Evolutionary conservation across 2,888 invertebrate species (phyloP), one percentile per base, ranked within the genome.

Genomic region (Ephialtes manifestator): DNA sequence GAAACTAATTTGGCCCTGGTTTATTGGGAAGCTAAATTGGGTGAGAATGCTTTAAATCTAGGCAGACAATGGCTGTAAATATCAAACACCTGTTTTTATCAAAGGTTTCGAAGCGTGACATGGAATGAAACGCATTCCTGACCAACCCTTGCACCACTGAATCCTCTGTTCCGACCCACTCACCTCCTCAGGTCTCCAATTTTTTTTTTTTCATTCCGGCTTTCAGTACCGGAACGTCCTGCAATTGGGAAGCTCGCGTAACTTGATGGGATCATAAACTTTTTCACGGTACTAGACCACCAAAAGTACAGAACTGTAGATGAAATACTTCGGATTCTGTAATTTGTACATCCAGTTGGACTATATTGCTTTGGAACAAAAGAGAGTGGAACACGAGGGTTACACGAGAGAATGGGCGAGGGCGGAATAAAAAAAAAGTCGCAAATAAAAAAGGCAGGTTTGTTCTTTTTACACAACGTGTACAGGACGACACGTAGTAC

Each of bases 181-280:
- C 0, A 18, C n/a, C 51, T 51, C 18, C 51, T 51, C 51, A 51
- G 18, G 5, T 18, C 18, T 51, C 18, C n/a, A n/a, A 51, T 15
- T n/a, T 51, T 51, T 24, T 15, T n/a, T 51, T 51, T 24, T 1
- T 18, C 18, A 7, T 4, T 5, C n/a, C 1, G 18, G 51, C n/a
- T 5, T 51, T 7, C 7, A n/a, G 51, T 8, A 15, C 4, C 7
- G 51, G 3, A 51, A 18, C 0, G 53, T 4, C 18, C 20, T 20
- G 10, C 53, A 71, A 79, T 71, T 79, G 71, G 71, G 65, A 79
- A 60, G 71, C 79, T 53, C 72, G 72, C 24, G 28, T 20, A 31
- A 63, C 24, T 70, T 79, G 71, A 79, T 79, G 71, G 79, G 63
- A 65, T 72, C 71, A 65, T 48, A 55, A 80, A 80, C 63, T 74